phyloP scores from a whole-genome alignment of 2,113 vertebrate species.

The Galemys pyrenaicus region DNA sequence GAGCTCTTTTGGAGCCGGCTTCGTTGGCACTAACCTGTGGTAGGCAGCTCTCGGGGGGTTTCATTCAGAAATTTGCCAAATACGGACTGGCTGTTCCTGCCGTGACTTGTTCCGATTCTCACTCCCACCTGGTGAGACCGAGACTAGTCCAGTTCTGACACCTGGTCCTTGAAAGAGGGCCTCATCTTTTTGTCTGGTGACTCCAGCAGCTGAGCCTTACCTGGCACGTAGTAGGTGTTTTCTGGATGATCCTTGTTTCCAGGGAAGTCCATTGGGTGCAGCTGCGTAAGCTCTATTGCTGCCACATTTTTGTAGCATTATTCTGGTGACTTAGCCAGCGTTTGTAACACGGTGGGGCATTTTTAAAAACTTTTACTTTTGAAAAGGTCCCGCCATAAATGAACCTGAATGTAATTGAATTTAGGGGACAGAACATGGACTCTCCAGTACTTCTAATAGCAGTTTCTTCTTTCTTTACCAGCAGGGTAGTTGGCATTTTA shows the following conservation, averaged over 20 bases:
- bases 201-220: not conserved
- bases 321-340: not conserved
- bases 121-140: not conserved
- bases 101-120: not conserved
- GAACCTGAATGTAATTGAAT: conserved; percentile 6
- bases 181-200: not conserved
- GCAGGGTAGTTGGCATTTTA: not conserved
- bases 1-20: not conserved
- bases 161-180: not conserved
- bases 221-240: not conserved
- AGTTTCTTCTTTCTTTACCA: conserved; percentile 5
- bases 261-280: not conserved
- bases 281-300: not conserved
- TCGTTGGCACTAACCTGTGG: not conserved
- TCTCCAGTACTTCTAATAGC: not conserved
- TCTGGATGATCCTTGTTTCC: not conserved
- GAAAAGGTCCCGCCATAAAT: not conserved
- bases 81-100: not conserved
- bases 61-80: not conserved
- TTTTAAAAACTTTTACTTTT: not conserved
- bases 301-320: not conserved
- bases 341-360: not conserved
- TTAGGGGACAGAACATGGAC: conserved; percentile 23
- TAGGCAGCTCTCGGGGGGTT: not conserved
- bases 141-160: not conserved